These are phyloP conservation scores for Fulica atra DNA, from an alignment of 2,113 vertebrate species.

Conservation along the genomic window DNA sequence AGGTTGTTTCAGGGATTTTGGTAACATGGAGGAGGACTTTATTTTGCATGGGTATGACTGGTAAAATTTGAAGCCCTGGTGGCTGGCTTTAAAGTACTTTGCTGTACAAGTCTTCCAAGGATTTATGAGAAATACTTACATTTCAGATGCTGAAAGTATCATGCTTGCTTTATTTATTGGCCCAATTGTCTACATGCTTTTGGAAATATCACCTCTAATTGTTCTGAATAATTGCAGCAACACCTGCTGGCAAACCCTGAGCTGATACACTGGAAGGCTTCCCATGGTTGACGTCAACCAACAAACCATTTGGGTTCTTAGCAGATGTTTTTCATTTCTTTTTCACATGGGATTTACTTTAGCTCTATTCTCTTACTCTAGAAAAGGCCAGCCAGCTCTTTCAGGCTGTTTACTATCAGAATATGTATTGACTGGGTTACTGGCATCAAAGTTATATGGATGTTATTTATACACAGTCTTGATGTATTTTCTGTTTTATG, in stretches of 20 bases:
- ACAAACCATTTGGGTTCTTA: constrained; percentile 2
- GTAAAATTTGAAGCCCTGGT: background rate
- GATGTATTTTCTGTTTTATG: background rate
- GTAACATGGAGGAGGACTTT: background rate
- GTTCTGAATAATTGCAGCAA: constrained; percentile 44
- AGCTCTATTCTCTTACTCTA: background rate
- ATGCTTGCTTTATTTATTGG: constrained; percentile 22
- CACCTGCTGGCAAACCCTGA: constrained; percentile 39
- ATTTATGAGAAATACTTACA: background rate
- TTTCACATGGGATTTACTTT: background rate
- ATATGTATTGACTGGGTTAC: background rate
- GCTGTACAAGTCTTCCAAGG: background rate
- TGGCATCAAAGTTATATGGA: background rate
- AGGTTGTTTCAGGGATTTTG: background rate
- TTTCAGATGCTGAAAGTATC: background rate
- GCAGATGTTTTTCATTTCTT: constrained; percentile 25
- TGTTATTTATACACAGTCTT: background rate
- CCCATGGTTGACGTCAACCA: background rate
- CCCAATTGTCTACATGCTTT: background rate
- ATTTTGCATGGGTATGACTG: background rate
- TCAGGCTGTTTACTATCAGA: background rate
- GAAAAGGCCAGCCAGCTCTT: background rate
- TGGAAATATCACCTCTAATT: constrained; percentile 40
- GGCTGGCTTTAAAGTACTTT: background rate
- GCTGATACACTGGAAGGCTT: constrained; percentile 24